Base-by-base conservation (phyloP, 2,888 invertebrate genomes). In the Caenorhabditis imperialis region DNA sequence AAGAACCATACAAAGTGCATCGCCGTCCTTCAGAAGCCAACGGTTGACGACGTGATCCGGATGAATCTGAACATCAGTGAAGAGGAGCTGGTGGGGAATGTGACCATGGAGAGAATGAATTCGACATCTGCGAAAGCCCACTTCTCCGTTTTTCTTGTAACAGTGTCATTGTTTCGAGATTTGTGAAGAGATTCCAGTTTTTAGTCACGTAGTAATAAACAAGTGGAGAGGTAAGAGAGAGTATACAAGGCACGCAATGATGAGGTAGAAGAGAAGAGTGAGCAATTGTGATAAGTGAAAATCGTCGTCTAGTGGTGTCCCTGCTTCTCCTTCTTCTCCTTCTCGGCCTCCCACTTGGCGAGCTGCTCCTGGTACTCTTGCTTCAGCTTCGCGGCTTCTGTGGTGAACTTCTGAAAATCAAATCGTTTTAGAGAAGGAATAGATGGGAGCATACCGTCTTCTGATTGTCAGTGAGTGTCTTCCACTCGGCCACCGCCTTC, bases 361-460 rank as follows among this genome's bases (percentile, higher is more conserved):
- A 73, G n/a, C n/a, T 38, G 27, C 8, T 8, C 30, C 10, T 48
- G 40, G 23, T 60, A 73, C 23, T 60, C 60, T 2, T 63, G 54
- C 4, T 25, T 53, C 18, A 73, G 60, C 22, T 50, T 63, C 16
- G 51, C 48, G 10, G 72, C 72, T 18, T 65, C 45, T 4, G 44
- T 40, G 5, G 25, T 23, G 44, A 54, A 73, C 25, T 60, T 73
- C 63, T 63, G 50, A 10, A 18, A 27, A 16, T 27, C 18, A n/a
- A n/a, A 22, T 44, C 2, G 25, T 27, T 27, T 20, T n/a, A n/a
- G n/a, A n/a, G n/a, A n/a, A n/a, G n/a, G n/a, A n/a, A n/a, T n/a
- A n/a, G n/a, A n/a, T n/a, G n/a, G n/a, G n/a, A 18, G 14, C 45
- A 7, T 37, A 70, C 70, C 70, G 58, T 14, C 23, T 65, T 73